These are phyloP conservation scores for Drosophila triauraria DNA, from an alignment of 1,140 invertebrate species.

Conservation along the genomic window DNA sequence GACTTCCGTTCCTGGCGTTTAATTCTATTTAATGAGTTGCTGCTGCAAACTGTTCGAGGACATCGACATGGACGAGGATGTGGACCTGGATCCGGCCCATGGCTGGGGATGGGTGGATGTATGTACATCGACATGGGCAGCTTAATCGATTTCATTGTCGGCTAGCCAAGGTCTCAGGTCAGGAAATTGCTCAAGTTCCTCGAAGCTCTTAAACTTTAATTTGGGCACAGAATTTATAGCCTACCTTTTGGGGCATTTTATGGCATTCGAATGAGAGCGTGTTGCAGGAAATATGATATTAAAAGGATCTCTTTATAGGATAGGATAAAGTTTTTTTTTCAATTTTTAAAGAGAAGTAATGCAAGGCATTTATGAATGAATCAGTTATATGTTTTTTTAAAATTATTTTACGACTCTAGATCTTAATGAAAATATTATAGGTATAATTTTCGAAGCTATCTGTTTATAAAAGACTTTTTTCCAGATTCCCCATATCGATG, in stretches of 20 bases:
- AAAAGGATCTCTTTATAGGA: background rate
- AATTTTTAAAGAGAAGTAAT: background rate
- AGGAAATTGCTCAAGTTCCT: constrained; percentile 47
- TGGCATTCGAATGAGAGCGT: constrained; percentile 3
- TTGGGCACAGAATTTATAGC: constrained; percentile 13
- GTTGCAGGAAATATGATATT: constrained; percentile 8
- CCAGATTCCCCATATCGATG: background rate
- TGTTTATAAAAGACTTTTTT: too few relatives aligned
- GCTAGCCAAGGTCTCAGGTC: constrained; percentile 25
- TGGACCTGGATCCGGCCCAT: background rate
- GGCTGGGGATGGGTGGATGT: background rate
- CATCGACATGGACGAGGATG: constrained; percentile 29
- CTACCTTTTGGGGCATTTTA: constrained; percentile 27
- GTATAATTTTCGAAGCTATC: too few relatives aligned
- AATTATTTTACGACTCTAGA: too few relatives aligned
- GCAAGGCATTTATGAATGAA: too few relatives aligned
- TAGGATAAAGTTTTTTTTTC: background rate
- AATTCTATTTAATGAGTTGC: constrained; percentile 83
- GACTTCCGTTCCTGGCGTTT: constrained; percentile 79
- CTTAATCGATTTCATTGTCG: constrained; percentile 76
- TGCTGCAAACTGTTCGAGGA: constrained; percentile 35
- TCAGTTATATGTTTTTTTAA: background rate
- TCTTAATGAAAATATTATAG: background rate
- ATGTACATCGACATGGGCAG: constrained; percentile 26
- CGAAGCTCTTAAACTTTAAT: constrained; percentile 37